Evolutionary conservation across 2,797 vertebrate genomes (phyloP).

Genomic region (Micrastur ruficollis): DNA sequence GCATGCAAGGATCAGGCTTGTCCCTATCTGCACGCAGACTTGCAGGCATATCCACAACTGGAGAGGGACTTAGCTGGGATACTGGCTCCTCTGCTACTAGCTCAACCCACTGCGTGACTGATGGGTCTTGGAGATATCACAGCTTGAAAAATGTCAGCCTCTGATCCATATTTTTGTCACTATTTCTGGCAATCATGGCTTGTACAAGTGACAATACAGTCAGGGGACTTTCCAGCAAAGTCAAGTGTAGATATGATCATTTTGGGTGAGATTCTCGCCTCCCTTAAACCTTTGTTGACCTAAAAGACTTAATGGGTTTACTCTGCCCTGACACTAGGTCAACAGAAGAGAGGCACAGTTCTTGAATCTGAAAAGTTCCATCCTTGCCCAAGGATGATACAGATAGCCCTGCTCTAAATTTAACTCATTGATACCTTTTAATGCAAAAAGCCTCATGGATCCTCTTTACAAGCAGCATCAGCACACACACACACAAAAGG

Average conservation of each 20-base stretch:
- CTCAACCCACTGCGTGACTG: background rate
- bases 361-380: background rate
- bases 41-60: background rate
- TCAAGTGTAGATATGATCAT: too few relatives aligned
- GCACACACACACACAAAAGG: background rate
- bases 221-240: background rate
- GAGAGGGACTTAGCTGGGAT: background rate
- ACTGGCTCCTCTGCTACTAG: background rate
- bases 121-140: background rate
- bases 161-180: background rate
- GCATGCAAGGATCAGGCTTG: background rate
- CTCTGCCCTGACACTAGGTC: background rate
- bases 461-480: background rate
- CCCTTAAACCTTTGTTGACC: background rate
- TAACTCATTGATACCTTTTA: background rate
- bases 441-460: background rate
- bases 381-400: background rate
- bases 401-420: background rate
- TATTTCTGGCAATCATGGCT: background rate
- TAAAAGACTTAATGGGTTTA: background rate
- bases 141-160: background rate
- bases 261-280: background rate
- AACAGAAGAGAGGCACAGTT: background rate
- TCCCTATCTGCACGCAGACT: background rate
- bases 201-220: fast-evolving